Evolutionary conservation across 2,888 invertebrate species (phyloP), one percentile per base, ranked within the genome.

Genomic region (Brenthis hecate): DNA sequence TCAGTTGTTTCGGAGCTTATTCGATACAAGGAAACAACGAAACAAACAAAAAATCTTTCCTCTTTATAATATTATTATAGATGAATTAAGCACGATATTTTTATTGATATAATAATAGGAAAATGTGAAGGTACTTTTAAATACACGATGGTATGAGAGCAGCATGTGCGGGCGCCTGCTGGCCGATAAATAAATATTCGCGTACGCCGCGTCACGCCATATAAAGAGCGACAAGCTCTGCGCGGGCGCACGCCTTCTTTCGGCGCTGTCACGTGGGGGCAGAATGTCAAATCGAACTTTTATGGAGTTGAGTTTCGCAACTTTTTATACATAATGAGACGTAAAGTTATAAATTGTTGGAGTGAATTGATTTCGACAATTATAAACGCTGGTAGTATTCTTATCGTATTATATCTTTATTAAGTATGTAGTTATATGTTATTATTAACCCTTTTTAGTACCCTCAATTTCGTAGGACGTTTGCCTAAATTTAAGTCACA

Each of bases 181-280:
- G 65, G 66, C 77, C 81, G 83, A 85, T 85, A 85, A 87, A 88
- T 87, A 88, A 84, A 83, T 86, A 85, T 85, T 82, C 84, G 83
- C 83, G 77, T 72, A 78, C 81, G 80, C 79, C 73, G 74, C 75
- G 74, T 73, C 77, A 78, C 75, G 76, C 89, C 90, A 77, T 90
- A 86, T 87, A 89, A 74, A 87, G 87, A 66, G 70, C 75, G 80
- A 82, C 83, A 81, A 80, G 83, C 79, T 73, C 77, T 75, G 81
- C 80, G 79, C 79, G 69, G 72, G 77, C 78, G 80, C 80, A 75
- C 77, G 73, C 74, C 74, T 74, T 63, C 74, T 73, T 73, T 73
- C 77, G 75, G 73, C 75, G 77, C 74, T 81, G 80, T 84, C 84
- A 82, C 80, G 79, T 77, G 78, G 79, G 80, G 79, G 76, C 78